These are phyloP conservation scores for Aphaenogaster ashmeadi DNA, from an alignment of 1,140 invertebrate genomes.

Conservation along the genomic window DNA sequence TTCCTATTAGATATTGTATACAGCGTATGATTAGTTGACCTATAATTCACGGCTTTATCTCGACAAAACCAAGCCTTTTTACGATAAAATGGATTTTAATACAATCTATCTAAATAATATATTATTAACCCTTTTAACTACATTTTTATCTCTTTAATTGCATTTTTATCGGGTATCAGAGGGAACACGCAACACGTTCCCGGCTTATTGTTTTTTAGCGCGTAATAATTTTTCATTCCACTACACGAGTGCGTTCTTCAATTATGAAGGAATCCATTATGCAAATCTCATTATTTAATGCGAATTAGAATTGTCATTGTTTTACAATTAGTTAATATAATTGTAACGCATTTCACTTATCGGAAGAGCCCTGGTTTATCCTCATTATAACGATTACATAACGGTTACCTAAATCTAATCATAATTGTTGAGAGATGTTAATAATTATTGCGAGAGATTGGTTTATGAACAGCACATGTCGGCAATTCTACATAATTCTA, in stretches of 20 bases:
- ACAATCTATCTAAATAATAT: conserved; percentile 33
- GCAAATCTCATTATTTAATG: neutral
- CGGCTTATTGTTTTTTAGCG: neutral
- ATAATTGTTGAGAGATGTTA: neutral
- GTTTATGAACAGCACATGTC: neutral
- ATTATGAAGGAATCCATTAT: neutral
- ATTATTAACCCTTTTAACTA: conserved; percentile 28
- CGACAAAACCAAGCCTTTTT: neutral
- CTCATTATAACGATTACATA: conserved; percentile 15
- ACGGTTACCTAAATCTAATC: neutral
- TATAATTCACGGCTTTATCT: conserved; percentile 5
- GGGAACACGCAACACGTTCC: conserved; percentile 11
- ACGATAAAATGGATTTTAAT: conserved; percentile 1
- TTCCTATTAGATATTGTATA: conserved; percentile 4
- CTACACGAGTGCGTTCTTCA: neutral
- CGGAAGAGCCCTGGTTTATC: neutral
- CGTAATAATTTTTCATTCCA: neutral
- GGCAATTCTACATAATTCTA: too few relatives aligned
- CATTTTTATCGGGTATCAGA: conserved; percentile 15
- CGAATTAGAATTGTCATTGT: neutral
- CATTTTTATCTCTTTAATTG: conserved; percentile 33
- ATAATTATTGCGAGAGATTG: neutral
- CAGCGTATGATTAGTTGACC: neutral
- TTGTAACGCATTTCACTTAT: neutral
- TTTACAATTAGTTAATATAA: neutral